Base-by-base conservation (phyloP, 2,888 invertebrate species). In the Hypomecis atomaria region DNA sequence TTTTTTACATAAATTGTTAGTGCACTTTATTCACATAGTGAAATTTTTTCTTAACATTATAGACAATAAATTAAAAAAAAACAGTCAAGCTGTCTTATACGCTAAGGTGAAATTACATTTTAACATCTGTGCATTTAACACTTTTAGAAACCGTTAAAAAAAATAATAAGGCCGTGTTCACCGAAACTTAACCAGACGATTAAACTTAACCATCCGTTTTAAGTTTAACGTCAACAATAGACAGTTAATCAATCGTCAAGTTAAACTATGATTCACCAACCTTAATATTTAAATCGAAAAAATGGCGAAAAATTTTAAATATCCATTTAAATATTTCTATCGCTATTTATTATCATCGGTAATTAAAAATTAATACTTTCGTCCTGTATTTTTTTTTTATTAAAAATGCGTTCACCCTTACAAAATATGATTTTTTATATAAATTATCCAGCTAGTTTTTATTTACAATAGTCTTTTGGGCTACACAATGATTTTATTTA, bases 401-500 rank as follows among this genome's bases (percentile, higher is more conserved):
- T 85, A 79, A 79, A 86, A 89, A 87, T 77, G 84, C 76, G 72
- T 85, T 80, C 84, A 83, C 75, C 83, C 75, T 84, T 86, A 87
- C 72, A 85, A 83, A 84, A 84, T 87, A 86, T 82, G 73, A 72
- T 82, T 80, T 82, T 72, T 71, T 66, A 70, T 67, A 84, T 86
- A 85, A 86, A 85, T 84, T 87, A 89, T 86, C 66, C 82, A 78
- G 81, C 87, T 90, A 88, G 72, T 47, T 56, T 59, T 76, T 90
- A 91, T 90, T 73, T 90, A 91, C 92, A 92, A 89, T 90, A 91
- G 85, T 88, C 85, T 85, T 88, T 84, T 86, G 79, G 84, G 88
- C 87, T 90, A 90, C 79, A 78, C 70, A 53, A 65, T 78, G 79
- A 79, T 74, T 72, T 79, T 74, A 73, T 78, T 75, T 76, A 78